phyloP scores from a whole-genome alignment of 2,797 vertebrate species.

The Momotus momota region DNA sequence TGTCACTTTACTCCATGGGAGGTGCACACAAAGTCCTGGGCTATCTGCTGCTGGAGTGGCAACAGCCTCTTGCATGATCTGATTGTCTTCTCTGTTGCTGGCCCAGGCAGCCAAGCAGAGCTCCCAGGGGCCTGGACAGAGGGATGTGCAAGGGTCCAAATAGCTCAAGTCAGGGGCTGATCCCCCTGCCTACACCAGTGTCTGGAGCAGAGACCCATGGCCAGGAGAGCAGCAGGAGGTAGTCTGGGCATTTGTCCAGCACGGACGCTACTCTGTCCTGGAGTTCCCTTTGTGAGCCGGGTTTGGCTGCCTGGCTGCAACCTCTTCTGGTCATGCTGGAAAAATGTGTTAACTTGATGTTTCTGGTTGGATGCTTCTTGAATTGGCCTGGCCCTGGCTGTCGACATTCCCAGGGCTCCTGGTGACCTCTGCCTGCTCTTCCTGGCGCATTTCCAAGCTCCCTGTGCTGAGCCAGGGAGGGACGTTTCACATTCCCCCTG shows the following conservation, averaged over 20 bases:
- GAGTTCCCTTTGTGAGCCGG: neutral
- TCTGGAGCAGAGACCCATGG: neutral
- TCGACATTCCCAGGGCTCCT: constrained; percentile 18
- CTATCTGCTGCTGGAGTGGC: neutral
- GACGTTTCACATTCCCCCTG: fast-evolving
- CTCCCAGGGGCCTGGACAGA: neutral
- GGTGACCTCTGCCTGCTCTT: neutral
- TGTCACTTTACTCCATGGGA: neutral
- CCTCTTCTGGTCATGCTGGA: constrained; percentile 6
- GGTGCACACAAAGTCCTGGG: fast-evolving
- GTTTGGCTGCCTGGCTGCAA: neutral
- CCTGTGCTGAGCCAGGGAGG: neutral
- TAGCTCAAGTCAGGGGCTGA: neutral
- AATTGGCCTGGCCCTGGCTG: constrained; percentile 3
- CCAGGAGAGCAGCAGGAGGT: neutral
- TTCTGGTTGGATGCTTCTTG: constrained; percentile 39
- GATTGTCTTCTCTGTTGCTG: neutral
- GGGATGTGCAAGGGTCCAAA: neutral
- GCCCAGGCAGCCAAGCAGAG: neutral
- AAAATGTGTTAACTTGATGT: constrained; percentile 54
- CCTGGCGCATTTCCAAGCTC: neutral
- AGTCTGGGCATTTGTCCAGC: neutral
- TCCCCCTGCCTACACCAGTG: neutral
- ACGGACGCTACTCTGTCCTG: neutral
- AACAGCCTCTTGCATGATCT: neutral